phyloP scores from a whole-genome alignment of 2,797 vertebrate species.

The Galaxias olidus region DNA sequence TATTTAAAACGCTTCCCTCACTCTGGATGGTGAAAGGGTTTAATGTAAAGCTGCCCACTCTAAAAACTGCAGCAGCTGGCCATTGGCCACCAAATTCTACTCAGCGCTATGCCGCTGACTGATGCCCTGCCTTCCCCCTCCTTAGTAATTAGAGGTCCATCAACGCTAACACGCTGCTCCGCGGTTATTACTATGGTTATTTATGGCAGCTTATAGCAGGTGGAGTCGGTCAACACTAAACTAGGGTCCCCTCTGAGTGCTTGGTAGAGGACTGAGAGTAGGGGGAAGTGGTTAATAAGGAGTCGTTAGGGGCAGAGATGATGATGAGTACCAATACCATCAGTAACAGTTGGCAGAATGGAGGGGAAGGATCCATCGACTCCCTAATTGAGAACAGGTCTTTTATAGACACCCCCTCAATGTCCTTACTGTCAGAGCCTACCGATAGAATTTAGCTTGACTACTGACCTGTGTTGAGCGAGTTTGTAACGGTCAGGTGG shows the following conservation, averaged over 20 bases:
- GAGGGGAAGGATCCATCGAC: not conserved
- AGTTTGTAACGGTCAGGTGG: too few relatives aligned
- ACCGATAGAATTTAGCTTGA: too few relatives aligned
- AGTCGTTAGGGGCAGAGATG: not conserved
- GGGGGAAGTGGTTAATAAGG: not conserved
- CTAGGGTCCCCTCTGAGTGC: too few relatives aligned
- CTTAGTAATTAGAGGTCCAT: conserved; percentile 1
- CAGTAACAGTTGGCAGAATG: not conserved
- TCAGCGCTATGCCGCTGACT: not conserved
- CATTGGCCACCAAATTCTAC: conserved; percentile 2
- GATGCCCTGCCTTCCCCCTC: not conserved
- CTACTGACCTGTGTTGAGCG: too few relatives aligned
- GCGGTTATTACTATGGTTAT: conserved; percentile 2
- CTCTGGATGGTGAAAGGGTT: not conserved
- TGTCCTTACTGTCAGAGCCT: too few relatives aligned
- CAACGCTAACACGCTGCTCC: not conserved
- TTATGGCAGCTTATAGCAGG: not conserved
- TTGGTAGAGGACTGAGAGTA: not conserved
- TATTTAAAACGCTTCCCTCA: not conserved
- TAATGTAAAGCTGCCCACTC: not conserved
- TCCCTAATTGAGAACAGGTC: not conserved
- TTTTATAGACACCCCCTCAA: not conserved
- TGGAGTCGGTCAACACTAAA: not conserved
- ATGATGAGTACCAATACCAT: not conserved
- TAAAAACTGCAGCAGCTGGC: not conserved